Evolutionary conservation across 2,888 invertebrate species (phyloP).

Genomic region (Deilephila elpenor): DNA sequence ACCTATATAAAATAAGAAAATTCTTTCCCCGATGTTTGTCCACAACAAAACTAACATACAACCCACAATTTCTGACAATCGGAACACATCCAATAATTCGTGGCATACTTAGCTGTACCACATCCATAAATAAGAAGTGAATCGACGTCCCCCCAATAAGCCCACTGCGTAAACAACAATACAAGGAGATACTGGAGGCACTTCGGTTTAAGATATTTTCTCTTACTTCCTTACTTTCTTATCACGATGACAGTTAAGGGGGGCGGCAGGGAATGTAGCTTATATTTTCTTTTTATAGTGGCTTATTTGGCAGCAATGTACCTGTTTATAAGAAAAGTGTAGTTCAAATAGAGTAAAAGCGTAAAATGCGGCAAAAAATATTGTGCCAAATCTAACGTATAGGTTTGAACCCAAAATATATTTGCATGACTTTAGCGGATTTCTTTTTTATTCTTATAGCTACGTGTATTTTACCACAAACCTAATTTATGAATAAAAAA

Average conservation of each 20-base stretch:
- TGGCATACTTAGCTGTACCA: background rate
- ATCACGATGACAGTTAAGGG: slow-evolving; percentile 9
- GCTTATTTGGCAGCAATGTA: too few species aligned
- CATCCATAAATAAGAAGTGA: slow-evolving; percentile 18
- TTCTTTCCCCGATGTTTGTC: background rate
- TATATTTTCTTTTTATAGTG: background rate
- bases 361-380: too few species aligned
- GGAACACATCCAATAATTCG: slow-evolving; percentile 3
- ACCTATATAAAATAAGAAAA: too few species aligned
- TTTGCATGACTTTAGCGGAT: too few species aligned
- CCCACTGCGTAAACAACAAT: slow-evolving; percentile 18
- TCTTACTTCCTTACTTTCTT: slow-evolving; percentile 1
- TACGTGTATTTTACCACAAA: too few species aligned
- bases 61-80: background rate
- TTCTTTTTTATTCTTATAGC: too few species aligned
- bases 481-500: too few species aligned
- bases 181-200: background rate
- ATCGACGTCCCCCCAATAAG: slow-evolving; percentile 2
- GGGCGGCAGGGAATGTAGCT: background rate
- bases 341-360: too few species aligned
- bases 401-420: too few species aligned
- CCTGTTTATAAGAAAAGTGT: too few species aligned
- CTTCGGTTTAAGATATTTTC: background rate
- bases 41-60: background rate
- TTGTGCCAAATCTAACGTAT: too few species aligned